Conservation (phyloP, 92 coral and sea anemone genomes). For the Ricordea florida region DNA sequence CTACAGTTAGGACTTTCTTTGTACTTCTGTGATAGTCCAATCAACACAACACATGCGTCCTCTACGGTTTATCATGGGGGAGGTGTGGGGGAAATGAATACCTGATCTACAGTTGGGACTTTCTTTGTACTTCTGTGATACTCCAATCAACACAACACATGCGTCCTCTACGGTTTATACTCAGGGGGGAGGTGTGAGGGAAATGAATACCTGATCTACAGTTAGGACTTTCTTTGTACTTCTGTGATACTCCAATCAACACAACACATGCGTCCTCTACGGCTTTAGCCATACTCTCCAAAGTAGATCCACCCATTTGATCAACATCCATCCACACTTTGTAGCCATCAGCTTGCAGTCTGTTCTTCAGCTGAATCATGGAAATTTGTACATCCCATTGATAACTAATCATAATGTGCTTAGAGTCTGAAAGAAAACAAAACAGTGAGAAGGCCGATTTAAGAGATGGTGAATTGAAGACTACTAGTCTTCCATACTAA, state of each 20-base stretch:
- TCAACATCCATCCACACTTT: slow-evolving; percentile 91
- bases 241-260: slow-evolving; percentile 87
- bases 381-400: slow-evolving; percentile 83
- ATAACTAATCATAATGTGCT: slow-evolving; percentile 84
- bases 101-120: too few relatives aligned
- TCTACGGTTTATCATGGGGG: too few relatives aligned
- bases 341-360: slow-evolving; percentile 72
- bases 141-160: neutral
- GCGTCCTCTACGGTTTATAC: neutral
- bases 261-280: slow-evolving; percentile 83
- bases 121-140: neutral
- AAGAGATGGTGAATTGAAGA: too few relatives aligned
- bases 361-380: slow-evolving; percentile 65
- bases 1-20: too few relatives aligned
- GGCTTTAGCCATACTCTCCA: slow-evolving; percentile 85
- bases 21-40: too few relatives aligned
- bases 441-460: too few relatives aligned
- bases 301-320: slow-evolving; percentile 87
- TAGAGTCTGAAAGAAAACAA: neutral
- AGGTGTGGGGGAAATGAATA: too few relatives aligned
- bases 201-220: slow-evolving; percentile 40
- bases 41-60: too few relatives aligned
- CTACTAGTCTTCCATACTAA: too few relatives aligned
- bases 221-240: slow-evolving; percentile 85
- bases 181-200: neutral